Conservation (phyloP, 2,113 vertebrate species). For the Elaphurus davidianus region DNA sequence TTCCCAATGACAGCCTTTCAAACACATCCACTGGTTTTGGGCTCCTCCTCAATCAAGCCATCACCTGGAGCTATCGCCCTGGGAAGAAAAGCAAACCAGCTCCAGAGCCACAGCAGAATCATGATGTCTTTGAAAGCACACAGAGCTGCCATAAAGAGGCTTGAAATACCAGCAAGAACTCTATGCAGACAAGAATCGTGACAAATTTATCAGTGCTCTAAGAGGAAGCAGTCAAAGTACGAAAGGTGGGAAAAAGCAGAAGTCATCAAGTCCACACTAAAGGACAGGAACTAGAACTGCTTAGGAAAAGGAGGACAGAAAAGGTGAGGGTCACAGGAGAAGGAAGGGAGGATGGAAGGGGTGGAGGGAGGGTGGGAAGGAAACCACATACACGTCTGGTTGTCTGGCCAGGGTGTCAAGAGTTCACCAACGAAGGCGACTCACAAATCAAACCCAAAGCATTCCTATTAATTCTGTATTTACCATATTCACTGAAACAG, state of each 20-base stretch:
- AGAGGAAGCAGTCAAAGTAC: background rate
- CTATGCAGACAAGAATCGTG: background rate
- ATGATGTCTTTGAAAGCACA: background rate
- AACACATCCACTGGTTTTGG: background rate
- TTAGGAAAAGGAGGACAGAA: background rate
- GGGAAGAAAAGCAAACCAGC: background rate
- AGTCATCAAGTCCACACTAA: background rate
- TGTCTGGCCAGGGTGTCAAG: background rate
- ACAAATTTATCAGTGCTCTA: background rate
- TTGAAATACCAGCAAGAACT: background rate
- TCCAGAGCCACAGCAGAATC: background rate
- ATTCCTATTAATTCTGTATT: conserved; percentile 4
- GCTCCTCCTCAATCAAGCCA: background rate
- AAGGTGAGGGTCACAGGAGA: background rate
- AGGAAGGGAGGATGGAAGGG: background rate
- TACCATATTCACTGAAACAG: conserved; percentile 12
- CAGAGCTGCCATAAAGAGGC: background rate
- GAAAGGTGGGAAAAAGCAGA: background rate
- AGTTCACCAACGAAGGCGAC: background rate
- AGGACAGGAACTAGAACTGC: background rate
- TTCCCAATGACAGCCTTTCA: background rate
- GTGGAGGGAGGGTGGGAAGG: background rate
- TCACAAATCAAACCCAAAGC: background rate
- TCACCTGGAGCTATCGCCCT: background rate
- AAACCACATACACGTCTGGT: background rate